phyloP scores from a whole-genome alignment of 2,113 vertebrate species.

The Phalacrocorax carbo region DNA sequence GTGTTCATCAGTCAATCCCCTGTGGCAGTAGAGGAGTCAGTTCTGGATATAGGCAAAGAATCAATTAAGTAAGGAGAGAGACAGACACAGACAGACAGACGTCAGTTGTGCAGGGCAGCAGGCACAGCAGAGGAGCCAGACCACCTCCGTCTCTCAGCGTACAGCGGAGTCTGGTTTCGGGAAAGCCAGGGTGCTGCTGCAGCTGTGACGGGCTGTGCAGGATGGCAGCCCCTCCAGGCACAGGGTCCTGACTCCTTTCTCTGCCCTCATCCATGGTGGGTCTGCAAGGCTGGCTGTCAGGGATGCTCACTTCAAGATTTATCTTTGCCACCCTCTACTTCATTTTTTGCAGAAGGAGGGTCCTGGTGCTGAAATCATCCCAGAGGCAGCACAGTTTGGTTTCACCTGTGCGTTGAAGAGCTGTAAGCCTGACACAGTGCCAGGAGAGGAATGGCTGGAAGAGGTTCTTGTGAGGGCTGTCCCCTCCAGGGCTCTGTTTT shows the following conservation, averaged over 20 bases:
- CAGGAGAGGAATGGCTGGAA: not conserved
- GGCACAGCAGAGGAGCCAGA: not conserved
- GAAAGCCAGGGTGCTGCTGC: not conserved
- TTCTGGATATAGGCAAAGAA: not conserved
- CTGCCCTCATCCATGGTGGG: accelerated
- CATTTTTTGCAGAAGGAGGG: not conserved
- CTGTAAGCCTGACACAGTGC: not conserved
- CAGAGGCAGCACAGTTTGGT: not conserved
- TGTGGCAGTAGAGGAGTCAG: not conserved
- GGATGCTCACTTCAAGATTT: not conserved
- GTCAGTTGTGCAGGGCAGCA: not conserved
- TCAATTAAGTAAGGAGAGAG: no score
- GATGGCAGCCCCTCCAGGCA: not conserved
- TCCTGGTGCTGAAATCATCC: not conserved
- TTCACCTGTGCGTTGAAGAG: not conserved
- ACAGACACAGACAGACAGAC: no score
- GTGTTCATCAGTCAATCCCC: not conserved
- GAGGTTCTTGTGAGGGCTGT: not conserved
- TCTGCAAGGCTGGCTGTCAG: not conserved
- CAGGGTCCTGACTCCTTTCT: not conserved
- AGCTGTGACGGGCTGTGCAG: not conserved
- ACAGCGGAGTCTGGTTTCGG: no score
- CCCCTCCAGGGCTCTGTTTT: not conserved
- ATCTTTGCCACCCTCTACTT: not conserved
- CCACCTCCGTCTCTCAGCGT: not conserved